Base-by-base conservation (phyloP, 2,888 invertebrate species). In the Cephus sareptanus region DNA sequence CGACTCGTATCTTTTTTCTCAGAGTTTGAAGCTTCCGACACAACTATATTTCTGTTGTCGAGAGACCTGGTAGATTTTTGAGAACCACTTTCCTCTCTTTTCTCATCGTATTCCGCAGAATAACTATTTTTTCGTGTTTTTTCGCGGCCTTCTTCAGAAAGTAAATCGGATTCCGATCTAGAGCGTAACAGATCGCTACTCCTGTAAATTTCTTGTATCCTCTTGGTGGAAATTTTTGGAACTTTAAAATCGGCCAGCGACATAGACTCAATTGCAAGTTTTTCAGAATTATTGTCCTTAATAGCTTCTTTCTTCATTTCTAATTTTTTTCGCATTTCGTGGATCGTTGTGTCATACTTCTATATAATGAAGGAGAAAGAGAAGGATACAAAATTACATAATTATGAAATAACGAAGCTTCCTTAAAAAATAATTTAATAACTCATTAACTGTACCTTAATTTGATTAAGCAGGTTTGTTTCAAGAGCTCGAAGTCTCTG, bases 281-380 rank as follows among this genome's bases (percentile, higher is more conserved):
- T 91, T 12, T 89, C 90, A 3, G 73, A 78, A 23, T 40, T 75
- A 71, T 73, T 84, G 69, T 90, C 88, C 80, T 88, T 91, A 30
- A 82, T 80, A 31, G 79, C 77, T 34, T 81, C 85, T 79, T 87
- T 90, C 76, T 87, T 90, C 23, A 86, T 85, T 76, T 91, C 91
- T 77, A 91, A 80, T 79, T 90, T 90, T 71, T 89, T 90, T 0
- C 90, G 88, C 91, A 91, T 91, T 80, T 91, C 91, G 70, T 89
- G 84, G 37, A 91, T 91, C 9, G 90, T 91, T 35, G 88, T 87
- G 73, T 91, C 91, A 75, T 91, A 91, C 86, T 88, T 91, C 91
- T 91, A n/a, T 11, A 68, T 34, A 75, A 77, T 13, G 33, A 74
- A 37, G 34, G 73, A 71, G 34, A 73, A 75, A 69, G 34, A 31